Conservation (phyloP, 2,888 invertebrate genomes). For the Dioctria rufipes region DNA sequence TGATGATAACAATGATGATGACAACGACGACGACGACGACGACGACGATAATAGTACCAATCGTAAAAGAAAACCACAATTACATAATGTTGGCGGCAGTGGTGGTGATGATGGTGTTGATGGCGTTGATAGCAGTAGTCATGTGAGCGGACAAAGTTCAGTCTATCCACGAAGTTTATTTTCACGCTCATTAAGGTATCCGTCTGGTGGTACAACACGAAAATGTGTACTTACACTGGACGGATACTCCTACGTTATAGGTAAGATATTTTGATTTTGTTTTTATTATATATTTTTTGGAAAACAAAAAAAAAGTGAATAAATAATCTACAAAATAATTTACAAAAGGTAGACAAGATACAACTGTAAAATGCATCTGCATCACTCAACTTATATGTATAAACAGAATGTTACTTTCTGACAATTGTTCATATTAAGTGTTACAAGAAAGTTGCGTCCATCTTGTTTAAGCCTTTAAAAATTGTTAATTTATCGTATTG, state of each 20-base stretch:
- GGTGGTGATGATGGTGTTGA: not conserved
- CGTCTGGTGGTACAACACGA: conserved; percentile 76
- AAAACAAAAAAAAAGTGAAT: no score
- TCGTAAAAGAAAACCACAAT: conserved; percentile 29
- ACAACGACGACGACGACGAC: conserved; percentile 9
- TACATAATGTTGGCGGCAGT: not conserved
- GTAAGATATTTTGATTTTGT: conserved; percentile 73
- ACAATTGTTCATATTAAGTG: no score
- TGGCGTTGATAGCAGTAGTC: conserved; percentile 23
- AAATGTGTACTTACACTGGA: conserved; percentile 88
- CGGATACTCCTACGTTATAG: conserved; percentile 91
- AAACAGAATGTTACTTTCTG: no score
- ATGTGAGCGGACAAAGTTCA: conserved; percentile 58
- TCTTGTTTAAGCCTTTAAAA: no score
- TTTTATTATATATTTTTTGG: conserved; percentile 64
- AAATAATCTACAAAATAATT: no score
- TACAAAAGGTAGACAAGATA: no score
- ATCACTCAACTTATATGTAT: no score
- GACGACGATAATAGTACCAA: conserved; percentile 3
- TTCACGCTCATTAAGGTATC: conserved; percentile 68
- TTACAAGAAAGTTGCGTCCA: no score
- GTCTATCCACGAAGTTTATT: conserved; percentile 62
- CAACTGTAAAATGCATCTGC: no score
- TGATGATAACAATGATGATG: conserved; percentile 19
- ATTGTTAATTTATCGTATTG: no score